Conservation (phyloP, 2,797 vertebrate genomes). For the Schizothorax lantsangensis region DNA sequence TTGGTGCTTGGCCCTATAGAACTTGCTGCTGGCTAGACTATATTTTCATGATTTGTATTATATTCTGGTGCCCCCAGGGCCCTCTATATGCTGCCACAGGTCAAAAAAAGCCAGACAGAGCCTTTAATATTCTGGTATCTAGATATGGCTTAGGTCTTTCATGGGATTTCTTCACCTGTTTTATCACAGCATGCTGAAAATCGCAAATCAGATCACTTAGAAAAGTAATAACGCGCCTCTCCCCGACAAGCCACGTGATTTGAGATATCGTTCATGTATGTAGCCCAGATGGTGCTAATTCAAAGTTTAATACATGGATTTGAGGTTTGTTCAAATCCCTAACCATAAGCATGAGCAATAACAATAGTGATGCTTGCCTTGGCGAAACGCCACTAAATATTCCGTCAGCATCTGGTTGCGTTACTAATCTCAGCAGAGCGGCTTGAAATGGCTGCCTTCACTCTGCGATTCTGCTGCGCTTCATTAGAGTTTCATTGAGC, state of each 20-base stretch:
- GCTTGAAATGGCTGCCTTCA: background rate
- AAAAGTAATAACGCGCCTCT: slow-evolving; percentile 20
- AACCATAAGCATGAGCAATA: background rate
- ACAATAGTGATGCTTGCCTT: background rate
- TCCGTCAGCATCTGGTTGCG: slow-evolving; percentile 15
- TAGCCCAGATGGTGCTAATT: slow-evolving; percentile 3
- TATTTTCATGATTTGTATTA: slow-evolving; percentile 10
- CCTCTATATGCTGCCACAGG: background rate
- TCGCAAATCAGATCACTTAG: slow-evolving; percentile 12
- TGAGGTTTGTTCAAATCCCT: background rate
- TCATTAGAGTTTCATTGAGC: slow-evolving; percentile 44
- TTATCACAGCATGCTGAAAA: background rate
- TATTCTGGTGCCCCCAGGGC: background rate
- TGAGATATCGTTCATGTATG: background rate
- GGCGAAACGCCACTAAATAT: background rate
- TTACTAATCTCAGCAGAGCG: slow-evolving; percentile 35
- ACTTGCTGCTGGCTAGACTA: background rate
- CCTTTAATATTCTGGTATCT: slow-evolving; percentile 10
- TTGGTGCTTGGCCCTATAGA: background rate
- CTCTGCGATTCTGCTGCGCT: background rate
- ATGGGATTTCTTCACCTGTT: slow-evolving; percentile 4
- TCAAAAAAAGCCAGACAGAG: background rate
- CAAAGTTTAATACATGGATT: background rate
- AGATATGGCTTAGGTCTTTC: slow-evolving; percentile 10
- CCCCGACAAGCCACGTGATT: background rate